A percentile compares a stretch with the other conserved stretches of the same genome.
These are phyloP conservation scores for Petrosia ficiformis DNA, from an alignment of 37 sponge, comb jelly and placozoan genomes.

Conservation along the genomic window DNA sequence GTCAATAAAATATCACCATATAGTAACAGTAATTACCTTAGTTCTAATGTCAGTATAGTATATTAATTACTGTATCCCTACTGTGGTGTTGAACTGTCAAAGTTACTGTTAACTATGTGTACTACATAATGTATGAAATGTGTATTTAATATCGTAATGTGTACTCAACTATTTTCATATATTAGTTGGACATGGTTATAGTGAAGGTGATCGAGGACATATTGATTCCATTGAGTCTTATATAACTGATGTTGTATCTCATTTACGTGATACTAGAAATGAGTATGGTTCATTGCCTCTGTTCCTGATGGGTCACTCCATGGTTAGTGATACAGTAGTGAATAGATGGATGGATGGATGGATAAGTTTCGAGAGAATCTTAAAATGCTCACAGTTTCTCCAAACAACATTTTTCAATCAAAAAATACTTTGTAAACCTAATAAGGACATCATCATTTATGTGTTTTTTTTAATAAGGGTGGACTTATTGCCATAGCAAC, in stretches of 20 bases:
- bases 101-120: neutral
- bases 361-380: too few relatives aligned
- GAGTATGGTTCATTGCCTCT: constrained; percentile 46
- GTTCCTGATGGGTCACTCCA: constrained; percentile 75
- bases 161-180: neutral
- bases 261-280: constrained; percentile 23
- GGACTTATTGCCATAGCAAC: constrained; percentile 44
- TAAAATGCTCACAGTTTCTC: too few relatives aligned
- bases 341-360: too few relatives aligned
- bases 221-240: constrained; percentile 39
- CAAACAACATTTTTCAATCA: too few relatives aligned
- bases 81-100: too few relatives aligned
- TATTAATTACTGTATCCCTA: neutral
- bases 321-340: constrained; percentile 34
- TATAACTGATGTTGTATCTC: constrained; percentile 42
- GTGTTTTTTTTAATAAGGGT: constrained; percentile 34
- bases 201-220: constrained; percentile 60
- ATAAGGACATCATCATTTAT: neutral
- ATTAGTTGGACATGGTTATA: constrained; percentile 74
- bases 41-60: too few relatives aligned
- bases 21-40: too few relatives aligned
- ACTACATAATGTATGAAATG: too few relatives aligned
- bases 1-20: too few relatives aligned
- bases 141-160: neutral
- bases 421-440: too few relatives aligned